phyloP scores from a whole-genome alignment of 2,113 vertebrate species.

The Odocoileus virginianus region DNA sequence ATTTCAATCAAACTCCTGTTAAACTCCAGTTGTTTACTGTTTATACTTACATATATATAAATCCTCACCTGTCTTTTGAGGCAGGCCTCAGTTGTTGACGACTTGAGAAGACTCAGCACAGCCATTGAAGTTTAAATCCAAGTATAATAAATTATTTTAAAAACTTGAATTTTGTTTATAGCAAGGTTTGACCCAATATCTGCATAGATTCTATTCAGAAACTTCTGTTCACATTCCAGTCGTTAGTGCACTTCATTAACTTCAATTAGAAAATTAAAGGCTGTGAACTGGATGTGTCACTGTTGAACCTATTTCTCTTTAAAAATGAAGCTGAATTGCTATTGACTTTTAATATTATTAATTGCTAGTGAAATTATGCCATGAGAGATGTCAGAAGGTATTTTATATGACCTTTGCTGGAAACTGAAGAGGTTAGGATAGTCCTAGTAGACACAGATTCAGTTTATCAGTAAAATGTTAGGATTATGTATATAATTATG shows the following conservation, averaged over 20 bases:
- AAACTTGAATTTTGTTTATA: constrained; percentile 29
- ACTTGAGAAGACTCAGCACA: background rate
- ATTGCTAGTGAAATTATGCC: background rate
- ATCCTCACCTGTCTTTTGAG: background rate
- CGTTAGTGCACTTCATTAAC: background rate
- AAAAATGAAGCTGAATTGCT: background rate
- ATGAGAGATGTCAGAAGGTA: background rate
- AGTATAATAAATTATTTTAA: background rate
- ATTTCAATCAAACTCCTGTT: constrained; percentile 17
- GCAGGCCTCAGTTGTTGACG: background rate
- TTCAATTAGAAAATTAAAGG: constrained; percentile 13
- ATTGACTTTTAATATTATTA: background rate
- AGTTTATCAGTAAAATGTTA: constrained; percentile 32
- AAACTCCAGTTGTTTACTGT: background rate
- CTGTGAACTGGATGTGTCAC: background rate
- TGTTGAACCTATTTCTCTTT: background rate
- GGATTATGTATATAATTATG: background rate
- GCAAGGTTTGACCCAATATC: background rate
- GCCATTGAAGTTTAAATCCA: background rate
- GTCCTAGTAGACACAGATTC: background rate
- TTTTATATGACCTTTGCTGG: background rate
- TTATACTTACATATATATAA: background rate
- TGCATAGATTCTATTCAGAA: background rate
- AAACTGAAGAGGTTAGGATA: background rate
- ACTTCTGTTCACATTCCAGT: background rate